Evolutionary conservation across 2,797 vertebrate genomes (phyloP).

Genomic region (Champsocephalus esox): DNA sequence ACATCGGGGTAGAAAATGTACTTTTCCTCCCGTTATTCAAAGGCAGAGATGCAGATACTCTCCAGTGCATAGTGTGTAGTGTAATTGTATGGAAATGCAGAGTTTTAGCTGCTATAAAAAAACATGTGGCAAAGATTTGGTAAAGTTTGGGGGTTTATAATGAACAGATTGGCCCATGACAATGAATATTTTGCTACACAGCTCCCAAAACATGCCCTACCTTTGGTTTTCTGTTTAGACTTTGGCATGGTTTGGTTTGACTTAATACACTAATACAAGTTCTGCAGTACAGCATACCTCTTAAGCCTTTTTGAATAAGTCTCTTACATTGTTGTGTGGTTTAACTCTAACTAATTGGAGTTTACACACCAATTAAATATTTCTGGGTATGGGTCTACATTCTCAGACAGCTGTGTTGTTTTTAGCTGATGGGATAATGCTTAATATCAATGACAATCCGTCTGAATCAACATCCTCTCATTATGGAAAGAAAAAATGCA

Average conservation of each 20-base stretch:
- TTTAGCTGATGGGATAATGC: slow-evolving; percentile 59
- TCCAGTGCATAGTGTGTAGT: slow-evolving; percentile 4
- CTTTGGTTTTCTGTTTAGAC: slow-evolving; percentile 6
- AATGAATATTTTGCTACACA: background rate
- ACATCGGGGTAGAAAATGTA: slow-evolving; percentile 50
- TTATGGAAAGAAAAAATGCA: slow-evolving; percentile 45
- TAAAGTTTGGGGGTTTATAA: slow-evolving; percentile 9
- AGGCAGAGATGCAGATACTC: slow-evolving; percentile 25
- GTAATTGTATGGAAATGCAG: slow-evolving; percentile 21
- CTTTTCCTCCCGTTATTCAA: slow-evolving; percentile 36
- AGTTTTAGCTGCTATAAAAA: slow-evolving; percentile 24
- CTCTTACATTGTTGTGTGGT: background rate
- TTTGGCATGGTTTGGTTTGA: slow-evolving; percentile 5
- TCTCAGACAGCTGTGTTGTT: slow-evolving; percentile 69
- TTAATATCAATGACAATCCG: slow-evolving; percentile 59
- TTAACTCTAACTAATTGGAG: slow-evolving; percentile 16
- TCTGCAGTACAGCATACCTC: slow-evolving; percentile 3
- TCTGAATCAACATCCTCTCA: slow-evolving; percentile 62
- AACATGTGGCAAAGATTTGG: background rate
- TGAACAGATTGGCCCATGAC: background rate
- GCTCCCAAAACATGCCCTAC: background rate
- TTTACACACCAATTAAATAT: slow-evolving; percentile 56
- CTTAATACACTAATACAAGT: background rate
- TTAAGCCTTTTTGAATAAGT: background rate
- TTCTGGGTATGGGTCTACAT: slow-evolving; percentile 34